These are phyloP conservation scores for Mythimna lalbum DNA, from an alignment of 2,888 invertebrate species.

Conservation along the genomic window DNA sequence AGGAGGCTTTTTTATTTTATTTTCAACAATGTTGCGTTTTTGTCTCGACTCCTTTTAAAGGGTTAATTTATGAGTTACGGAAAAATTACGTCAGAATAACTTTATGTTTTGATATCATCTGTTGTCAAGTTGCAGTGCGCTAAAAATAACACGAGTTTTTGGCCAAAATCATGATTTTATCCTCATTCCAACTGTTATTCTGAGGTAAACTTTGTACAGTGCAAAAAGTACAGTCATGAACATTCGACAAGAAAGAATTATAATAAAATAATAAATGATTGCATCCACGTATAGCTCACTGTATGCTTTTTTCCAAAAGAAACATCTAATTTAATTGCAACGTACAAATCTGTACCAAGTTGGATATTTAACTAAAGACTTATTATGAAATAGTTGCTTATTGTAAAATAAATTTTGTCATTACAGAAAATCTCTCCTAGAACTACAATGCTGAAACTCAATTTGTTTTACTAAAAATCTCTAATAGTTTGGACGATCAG, in stretches of 20 bases:
- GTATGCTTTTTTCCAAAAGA: background rate
- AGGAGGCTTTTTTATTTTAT: slow-evolving; percentile 19
- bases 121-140: background rate
- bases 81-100: background rate
- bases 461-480: no score
- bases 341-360: no score
- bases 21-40: slow-evolving; percentile 22
- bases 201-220: background rate
- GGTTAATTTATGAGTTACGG: slow-evolving; percentile 15
- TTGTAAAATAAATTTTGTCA: no score
- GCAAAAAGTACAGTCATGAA: background rate
- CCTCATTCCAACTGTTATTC: background rate
- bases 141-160: background rate
- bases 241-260: background rate
- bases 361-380: no score
- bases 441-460: no score
- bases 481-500: no score
- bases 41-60: background rate
- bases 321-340: no score
- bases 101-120: slow-evolving; percentile 7
- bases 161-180: background rate
- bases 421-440: no score
- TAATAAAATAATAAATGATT: background rate
- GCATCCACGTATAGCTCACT: background rate
- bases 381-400: no score